phyloP scores from a whole-genome alignment of 1,140 invertebrate species.

The Maniola jurtina region DNA sequence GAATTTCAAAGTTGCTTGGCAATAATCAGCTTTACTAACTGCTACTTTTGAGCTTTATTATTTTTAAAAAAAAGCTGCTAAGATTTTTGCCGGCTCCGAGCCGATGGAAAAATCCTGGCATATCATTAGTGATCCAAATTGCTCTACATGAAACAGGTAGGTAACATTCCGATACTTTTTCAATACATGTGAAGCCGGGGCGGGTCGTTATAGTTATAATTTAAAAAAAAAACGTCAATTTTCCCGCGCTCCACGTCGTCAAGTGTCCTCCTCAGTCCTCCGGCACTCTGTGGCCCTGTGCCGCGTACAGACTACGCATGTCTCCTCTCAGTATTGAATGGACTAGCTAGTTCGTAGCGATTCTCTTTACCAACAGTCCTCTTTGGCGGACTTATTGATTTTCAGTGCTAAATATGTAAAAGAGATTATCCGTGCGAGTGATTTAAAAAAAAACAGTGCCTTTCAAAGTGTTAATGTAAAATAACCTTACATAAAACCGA shows the following conservation, averaged over 20 bases:
- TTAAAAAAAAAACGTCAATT: conserved; percentile 59
- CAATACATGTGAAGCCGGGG: neutral
- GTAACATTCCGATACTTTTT: too few species aligned
- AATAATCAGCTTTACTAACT: too few species aligned
- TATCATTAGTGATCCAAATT: too few species aligned
- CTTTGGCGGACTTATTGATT: conserved; percentile 62
- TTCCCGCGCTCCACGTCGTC: conserved; percentile 61
- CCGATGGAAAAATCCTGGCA: neutral
- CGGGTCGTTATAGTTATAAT: conserved; percentile 8
- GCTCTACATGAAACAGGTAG: too few species aligned
- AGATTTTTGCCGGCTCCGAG: too few species aligned
- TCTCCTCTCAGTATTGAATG: conserved; percentile 65
- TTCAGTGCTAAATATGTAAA: conserved; percentile 55
- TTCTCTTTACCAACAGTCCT: conserved; percentile 42
- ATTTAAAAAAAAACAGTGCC: conserved; percentile 53
- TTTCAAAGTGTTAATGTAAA: conserved; percentile 45
- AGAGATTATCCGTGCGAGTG: conserved; percentile 40
- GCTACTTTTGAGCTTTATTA: too few species aligned
- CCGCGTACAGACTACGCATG: conserved; percentile 54
- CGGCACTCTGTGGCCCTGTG: neutral
- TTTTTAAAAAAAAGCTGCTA: too few species aligned
- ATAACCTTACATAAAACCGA: neutral
- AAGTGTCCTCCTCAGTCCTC: conserved; percentile 32
- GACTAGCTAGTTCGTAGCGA: conserved; percentile 43
- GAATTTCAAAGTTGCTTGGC: too few species aligned